Evolutionary conservation across 1,140 invertebrate species (phyloP).

Genomic region (Brevipalpus yothersi): DNA sequence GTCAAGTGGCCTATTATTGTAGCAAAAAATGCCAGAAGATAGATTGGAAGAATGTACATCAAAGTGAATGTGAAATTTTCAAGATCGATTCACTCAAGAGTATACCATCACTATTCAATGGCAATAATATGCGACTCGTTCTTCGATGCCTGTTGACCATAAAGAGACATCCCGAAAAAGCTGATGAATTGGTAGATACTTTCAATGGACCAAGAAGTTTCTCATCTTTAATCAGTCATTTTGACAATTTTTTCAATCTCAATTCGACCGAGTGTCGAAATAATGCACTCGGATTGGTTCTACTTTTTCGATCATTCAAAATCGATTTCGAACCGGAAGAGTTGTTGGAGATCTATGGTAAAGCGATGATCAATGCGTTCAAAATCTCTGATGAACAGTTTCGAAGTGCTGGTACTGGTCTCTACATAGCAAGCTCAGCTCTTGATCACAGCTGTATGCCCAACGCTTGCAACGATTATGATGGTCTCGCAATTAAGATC

Average conservation of each 20-base stretch:
- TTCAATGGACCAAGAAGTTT: neutral
- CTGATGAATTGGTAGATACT: neutral
- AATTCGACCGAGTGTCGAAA: neutral
- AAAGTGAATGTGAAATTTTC: too few species aligned
- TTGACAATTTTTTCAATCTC: neutral
- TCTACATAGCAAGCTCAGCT: slow-evolving; percentile 28
- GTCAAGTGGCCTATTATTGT: too few species aligned
- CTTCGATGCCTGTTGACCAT: neutral
- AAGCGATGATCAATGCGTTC: too few species aligned
- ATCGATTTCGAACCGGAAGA: too few species aligned
- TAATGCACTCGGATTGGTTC: neutral
- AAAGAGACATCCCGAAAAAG: neutral
- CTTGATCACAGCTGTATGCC: slow-evolving; percentile 71
- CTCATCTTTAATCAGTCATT: neutral
- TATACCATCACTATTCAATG: neutral
- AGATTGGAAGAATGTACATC: too few species aligned
- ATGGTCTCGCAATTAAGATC: slow-evolving; percentile 46
- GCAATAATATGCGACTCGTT: neutral
- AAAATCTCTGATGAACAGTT: neutral
- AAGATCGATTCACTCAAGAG: neutral
- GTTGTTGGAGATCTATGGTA: too few species aligned
- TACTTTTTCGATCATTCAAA: too few species aligned
- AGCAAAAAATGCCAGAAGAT: too few species aligned
- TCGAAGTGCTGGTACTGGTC: neutral
- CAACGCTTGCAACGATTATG: slow-evolving; percentile 56